These are phyloP conservation scores for Aythya baeri DNA, from an alignment of 2,113 vertebrate species.

Conservation along the genomic window DNA sequence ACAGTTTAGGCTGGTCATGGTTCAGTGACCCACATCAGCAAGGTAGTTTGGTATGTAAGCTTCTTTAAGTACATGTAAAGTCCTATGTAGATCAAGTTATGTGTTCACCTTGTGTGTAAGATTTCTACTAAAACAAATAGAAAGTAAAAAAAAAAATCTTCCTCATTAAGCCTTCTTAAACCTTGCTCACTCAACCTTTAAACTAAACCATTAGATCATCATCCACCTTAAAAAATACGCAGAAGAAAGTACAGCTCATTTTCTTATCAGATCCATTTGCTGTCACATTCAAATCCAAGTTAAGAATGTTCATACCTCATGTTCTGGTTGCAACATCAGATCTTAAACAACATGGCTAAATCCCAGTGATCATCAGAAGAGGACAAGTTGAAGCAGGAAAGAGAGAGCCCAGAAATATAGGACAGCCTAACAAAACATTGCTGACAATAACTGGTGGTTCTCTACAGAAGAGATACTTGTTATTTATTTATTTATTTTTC, in stretches of 20 bases:
- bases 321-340: not conserved
- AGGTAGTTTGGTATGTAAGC: not conserved
- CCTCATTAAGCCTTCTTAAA: not conserved
- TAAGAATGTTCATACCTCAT: not conserved
- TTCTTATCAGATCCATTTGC: not conserved
- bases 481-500: not conserved
- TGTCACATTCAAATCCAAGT: not conserved
- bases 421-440: not conserved
- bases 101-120: not conserved
- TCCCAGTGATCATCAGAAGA: constrained; percentile 26
- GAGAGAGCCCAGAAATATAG: constrained; percentile 12
- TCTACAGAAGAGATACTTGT: not conserved
- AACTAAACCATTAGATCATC: not conserved
- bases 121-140: not conserved
- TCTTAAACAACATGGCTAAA: not conserved
- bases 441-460: not conserved
- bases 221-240: not conserved
- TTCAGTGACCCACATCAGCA: not conserved
- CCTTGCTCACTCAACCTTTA: not conserved
- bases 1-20: not conserved
- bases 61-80: not conserved
- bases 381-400: not conserved
- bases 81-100: not conserved
- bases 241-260: not conserved
- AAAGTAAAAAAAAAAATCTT: not conserved